Conservation (phyloP, 2,888 invertebrate species). For the Pheosia tremula region DNA sequence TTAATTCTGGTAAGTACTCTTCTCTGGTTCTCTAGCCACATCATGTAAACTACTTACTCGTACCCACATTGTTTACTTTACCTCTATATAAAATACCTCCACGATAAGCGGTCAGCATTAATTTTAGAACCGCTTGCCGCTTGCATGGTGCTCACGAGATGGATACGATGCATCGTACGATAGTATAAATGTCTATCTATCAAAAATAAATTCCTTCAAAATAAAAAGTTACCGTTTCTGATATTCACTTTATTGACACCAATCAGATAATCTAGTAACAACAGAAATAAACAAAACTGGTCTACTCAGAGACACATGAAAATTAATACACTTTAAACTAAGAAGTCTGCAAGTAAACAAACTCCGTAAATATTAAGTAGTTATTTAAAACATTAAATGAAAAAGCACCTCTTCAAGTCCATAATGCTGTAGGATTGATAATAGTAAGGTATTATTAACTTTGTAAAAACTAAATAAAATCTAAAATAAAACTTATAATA, state of each 20-base stretch:
- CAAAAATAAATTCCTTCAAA: not conserved
- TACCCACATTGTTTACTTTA: not conserved
- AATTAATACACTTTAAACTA: too few relatives aligned
- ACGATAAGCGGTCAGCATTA: not conserved
- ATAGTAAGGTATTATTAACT: too few relatives aligned
- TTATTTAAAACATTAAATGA: not conserved
- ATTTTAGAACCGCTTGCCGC: constrained; percentile 13
- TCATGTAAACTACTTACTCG: too few relatives aligned
- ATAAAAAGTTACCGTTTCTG: not conserved
- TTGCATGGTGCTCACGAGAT: not conserved
- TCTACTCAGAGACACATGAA: not conserved
- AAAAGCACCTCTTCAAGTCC: not conserved
- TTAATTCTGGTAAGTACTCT: not conserved
- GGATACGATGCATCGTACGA: constrained; percentile 15
- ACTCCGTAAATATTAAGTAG: not conserved
- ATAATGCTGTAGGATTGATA: too few relatives aligned
- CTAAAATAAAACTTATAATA: constrained; percentile 1
- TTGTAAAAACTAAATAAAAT: not conserved
- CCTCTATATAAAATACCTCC: not conserved
- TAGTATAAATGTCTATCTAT: not conserved
- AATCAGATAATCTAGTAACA: not conserved
- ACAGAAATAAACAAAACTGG: not conserved
- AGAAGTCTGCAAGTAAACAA: too few relatives aligned
- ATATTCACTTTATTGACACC: not conserved
- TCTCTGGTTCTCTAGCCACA: not conserved